Percentiles rank a stretch among this genome's conserved stretches.
Conservation (phyloP, 2,113 vertebrate genomes). For the Pygathrix nemaeus region DNA sequence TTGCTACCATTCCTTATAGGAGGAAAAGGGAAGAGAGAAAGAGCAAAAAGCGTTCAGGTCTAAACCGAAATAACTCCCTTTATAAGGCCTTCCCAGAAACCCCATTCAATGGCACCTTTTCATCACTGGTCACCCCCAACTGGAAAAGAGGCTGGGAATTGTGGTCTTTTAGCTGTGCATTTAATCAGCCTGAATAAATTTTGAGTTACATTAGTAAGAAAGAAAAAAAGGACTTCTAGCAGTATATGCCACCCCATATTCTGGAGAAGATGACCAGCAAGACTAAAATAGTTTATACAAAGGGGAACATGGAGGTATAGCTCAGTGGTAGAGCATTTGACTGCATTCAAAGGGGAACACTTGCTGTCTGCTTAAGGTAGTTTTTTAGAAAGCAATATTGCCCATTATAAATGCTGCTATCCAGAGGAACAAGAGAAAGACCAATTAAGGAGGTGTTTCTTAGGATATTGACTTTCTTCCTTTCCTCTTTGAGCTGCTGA, state of each 20-base stretch:
- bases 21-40: not conserved
- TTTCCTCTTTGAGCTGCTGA: not conserved
- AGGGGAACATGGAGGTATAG: not conserved
- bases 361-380: not conserved
- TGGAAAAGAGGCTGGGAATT: not conserved
- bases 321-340: no score
- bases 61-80: not conserved
- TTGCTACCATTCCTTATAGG: not conserved
- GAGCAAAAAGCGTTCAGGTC: not conserved
- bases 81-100: not conserved
- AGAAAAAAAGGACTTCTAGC: not conserved
- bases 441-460: not conserved
- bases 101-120: not conserved
- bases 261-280: not conserved
- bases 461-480: not conserved
- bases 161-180: not conserved
- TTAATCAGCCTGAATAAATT: not conserved
- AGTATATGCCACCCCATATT: not conserved
- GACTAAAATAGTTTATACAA: not conserved
- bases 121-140: not conserved
- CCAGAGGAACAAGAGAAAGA: not conserved
- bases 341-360: not conserved
- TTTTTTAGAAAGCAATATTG: not conserved
- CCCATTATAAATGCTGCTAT: not conserved
- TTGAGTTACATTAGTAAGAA: not conserved